Evolutionary conservation across 2,888 invertebrate species (phyloP), one percentile per base, ranked within the genome.

Genomic region (Eupithecia insigniata): DNA sequence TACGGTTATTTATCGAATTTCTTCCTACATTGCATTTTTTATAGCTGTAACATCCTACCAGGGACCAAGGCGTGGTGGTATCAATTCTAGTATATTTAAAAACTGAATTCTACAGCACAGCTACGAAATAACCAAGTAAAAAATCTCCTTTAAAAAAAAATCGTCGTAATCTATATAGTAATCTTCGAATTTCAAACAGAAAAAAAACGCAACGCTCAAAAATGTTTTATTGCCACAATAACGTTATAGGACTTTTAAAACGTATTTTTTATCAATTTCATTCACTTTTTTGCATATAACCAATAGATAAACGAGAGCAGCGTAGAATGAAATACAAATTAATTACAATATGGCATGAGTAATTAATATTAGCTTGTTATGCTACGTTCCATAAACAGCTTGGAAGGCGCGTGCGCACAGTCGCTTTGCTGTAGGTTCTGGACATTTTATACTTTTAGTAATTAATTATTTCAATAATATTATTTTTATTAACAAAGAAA

Each of bases 331-430:
- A 76, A 76, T 72, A 75, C 79, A 82, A 85, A 84, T 84, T 83
- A 85, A 84, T 84, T 83, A 81, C 80, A 78, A 78, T 80, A 81
- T 79, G 78, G 84, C 84, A 85, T 84, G 86, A 76, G 80, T 78
- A 81, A 82, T 73, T 77, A 76, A 74, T 79, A 81, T 78, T 74
- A 75, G 73, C 75, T 73, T 71, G 77, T 74, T 74, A 76, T 80
- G 78, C 67, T 77, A 5, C 82, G 79, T 81, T 79, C 82, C 83
- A 80, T 83, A 82, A 83, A 82, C 79, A 82, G 84, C 76, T 77
- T 82, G 81, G 83, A 82, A 66, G 71, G 46, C 46, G 71, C 43
- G 69, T 10, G 28, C 58, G n/a, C n/a, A n/a, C 6, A 12, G 22
- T 4, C 2, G 22, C 7, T 34, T 0, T 26, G n/a, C 18, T 12